Conservation (phyloP, 2,797 vertebrate species). For the Loriculus beryllinus region DNA sequence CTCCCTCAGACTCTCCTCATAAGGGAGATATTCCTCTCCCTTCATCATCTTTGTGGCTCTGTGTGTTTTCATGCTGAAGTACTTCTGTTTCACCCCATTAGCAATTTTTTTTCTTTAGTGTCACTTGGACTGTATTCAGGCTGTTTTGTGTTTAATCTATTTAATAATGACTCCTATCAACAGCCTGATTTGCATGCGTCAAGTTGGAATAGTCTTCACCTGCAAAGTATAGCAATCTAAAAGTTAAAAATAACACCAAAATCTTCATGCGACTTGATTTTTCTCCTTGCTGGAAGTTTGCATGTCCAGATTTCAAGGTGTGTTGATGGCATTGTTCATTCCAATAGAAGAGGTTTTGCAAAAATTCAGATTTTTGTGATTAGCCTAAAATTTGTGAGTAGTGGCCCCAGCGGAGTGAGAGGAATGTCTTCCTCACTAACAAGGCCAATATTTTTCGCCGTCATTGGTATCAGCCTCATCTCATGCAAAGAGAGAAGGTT, state of each 20-base stretch:
- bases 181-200: not conserved
- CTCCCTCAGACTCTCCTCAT: too few species aligned
- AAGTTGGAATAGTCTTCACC: not conserved
- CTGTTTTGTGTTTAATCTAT: not conserved
- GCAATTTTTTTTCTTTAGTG: not conserved
- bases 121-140: not conserved
- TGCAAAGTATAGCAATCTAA: not conserved
- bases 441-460: not conserved
- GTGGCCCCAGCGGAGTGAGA: not conserved
- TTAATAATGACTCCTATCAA: not conserved
- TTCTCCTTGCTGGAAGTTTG: not conserved
- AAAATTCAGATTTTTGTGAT: not conserved
- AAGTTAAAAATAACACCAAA: not conserved
- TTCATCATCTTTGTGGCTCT: not conserved
- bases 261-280: not conserved
- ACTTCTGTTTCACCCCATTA: constrained; percentile 1
- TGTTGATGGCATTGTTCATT: not conserved
- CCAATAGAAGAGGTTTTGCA: not conserved
- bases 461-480: not conserved
- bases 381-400: not conserved
- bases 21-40: too few species aligned
- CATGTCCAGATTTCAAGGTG: not conserved
- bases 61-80: not conserved
- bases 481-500: not conserved
- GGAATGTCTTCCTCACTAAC: not conserved